These are phyloP conservation scores for Polyergus mexicanus DNA, from an alignment of 1,140 invertebrate species.

Conservation along the genomic window DNA sequence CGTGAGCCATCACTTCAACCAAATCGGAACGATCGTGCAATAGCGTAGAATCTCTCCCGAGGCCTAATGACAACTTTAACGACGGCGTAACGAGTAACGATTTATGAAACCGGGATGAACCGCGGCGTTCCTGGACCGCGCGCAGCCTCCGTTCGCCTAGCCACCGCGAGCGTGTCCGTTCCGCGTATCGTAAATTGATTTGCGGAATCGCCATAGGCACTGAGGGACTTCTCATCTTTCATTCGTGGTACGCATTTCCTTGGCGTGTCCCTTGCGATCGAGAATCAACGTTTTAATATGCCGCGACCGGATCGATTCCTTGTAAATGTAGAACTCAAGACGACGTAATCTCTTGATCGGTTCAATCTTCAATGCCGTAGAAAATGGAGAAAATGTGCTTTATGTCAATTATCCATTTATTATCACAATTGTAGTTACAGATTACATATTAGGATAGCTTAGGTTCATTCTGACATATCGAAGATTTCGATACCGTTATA, in stretches of 20 bases:
- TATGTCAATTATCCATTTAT: neutral
- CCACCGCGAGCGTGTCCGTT: constrained; percentile 28
- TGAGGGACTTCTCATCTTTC: constrained; percentile 51
- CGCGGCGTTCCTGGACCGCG: constrained; percentile 13
- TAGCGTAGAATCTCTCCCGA: constrained; percentile 33
- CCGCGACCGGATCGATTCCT: constrained; percentile 1
- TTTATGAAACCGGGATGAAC: constrained; percentile 40
- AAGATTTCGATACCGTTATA: too few species aligned
- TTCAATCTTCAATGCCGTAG: neutral
- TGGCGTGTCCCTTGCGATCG: constrained; percentile 15
- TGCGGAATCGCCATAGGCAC: constrained; percentile 48
- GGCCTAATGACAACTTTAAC: constrained; percentile 44
- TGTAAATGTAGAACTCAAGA: neutral
- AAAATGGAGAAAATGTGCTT: neutral
- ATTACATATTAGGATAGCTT: neutral
- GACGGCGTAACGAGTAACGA: constrained; percentile 50
- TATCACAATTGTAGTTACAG: neutral
- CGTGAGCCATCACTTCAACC: constrained; percentile 19
- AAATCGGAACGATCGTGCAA: neutral
- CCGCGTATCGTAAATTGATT: constrained; percentile 57
- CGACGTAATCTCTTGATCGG: neutral
- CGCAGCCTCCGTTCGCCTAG: constrained; percentile 1
- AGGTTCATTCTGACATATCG: too few species aligned
- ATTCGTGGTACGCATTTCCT: constrained; percentile 26
- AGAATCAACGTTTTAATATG: neutral